phyloP scores from a whole-genome alignment of 2,888 invertebrate genomes.

The Fragum whitleyi region DNA sequence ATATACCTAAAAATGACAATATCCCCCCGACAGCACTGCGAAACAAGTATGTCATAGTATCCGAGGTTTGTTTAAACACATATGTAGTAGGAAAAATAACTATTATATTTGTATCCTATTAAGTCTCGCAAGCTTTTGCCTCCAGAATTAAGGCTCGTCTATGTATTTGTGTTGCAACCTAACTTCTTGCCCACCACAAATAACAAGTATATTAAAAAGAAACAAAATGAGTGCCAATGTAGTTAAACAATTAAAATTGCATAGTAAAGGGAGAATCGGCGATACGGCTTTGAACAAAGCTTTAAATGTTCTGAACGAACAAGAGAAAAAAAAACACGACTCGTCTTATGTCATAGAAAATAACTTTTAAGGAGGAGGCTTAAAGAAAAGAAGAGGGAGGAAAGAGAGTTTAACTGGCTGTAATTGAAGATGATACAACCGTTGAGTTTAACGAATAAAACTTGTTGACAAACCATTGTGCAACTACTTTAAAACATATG shows the following conservation, averaged over 20 bases:
- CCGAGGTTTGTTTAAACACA: background rate
- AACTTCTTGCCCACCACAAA: slow-evolving; percentile 20
- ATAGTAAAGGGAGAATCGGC: background rate
- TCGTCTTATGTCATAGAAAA: background rate
- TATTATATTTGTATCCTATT: background rate
- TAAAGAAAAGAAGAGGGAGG: too few relatives aligned
- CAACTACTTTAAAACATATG: slow-evolving; percentile 39
- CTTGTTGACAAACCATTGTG: slow-evolving; percentile 32
- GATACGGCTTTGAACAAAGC: slow-evolving; percentile 23
- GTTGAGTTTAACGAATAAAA: slow-evolving; percentile 30
- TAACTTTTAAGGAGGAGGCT: slow-evolving; percentile 1
- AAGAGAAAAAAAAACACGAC: too few relatives aligned
- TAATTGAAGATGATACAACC: slow-evolving; percentile 3
- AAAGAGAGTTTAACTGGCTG: slow-evolving; percentile 7
- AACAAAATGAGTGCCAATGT: slow-evolving; percentile 15
- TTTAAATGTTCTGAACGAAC: slow-evolving; percentile 16
- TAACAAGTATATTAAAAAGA: slow-evolving; percentile 8
- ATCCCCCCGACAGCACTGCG: background rate
- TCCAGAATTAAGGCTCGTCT: slow-evolving; percentile 9
- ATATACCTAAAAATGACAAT: background rate
- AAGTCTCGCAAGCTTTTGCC: slow-evolving; percentile 1
- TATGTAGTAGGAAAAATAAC: background rate
- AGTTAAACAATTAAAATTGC: slow-evolving; percentile 8
- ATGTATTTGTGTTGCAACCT: slow-evolving; percentile 13
- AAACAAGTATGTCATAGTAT: background rate